These are phyloP conservation scores for Protaetia brevitarsis DNA, from an alignment of 1,140 invertebrate species.

Conservation along the genomic window DNA sequence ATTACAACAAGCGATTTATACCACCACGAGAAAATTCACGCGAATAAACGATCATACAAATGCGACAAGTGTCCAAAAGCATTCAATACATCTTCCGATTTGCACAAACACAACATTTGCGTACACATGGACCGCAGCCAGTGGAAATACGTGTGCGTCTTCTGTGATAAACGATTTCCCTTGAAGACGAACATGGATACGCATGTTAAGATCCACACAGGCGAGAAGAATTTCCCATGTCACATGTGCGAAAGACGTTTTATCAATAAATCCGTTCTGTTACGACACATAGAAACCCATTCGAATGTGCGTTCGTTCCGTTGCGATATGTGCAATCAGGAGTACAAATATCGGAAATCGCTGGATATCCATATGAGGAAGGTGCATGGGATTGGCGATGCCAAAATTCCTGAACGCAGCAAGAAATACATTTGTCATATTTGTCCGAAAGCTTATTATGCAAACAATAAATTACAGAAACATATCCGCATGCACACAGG, in stretches of 20 bases:
- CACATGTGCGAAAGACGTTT: constrained; percentile 40
- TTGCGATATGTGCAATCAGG: constrained; percentile 31
- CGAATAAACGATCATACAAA: constrained; percentile 38
- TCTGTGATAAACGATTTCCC: constrained; percentile 35
- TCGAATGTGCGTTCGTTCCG: constrained; percentile 34
- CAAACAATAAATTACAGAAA: constrained; percentile 38
- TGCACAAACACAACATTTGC: constrained; percentile 41
- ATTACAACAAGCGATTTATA: constrained; percentile 40
- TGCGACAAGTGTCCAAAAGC: constrained; percentile 38
- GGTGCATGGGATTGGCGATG: constrained; percentile 35
- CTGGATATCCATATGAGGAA: constrained; percentile 37
- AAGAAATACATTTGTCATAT: constrained; percentile 38
- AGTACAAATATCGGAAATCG: constrained; percentile 40
- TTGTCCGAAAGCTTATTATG: constrained; percentile 36
- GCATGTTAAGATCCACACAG: constrained; percentile 42
- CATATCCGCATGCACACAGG: constrained; percentile 34
- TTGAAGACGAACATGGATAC: constrained; percentile 40
- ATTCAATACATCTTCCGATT: constrained; percentile 41
- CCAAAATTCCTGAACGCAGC: constrained; percentile 30
- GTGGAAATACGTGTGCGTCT: constrained; percentile 39
- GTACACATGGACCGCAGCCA: constrained; percentile 35
- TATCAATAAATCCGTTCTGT: constrained; percentile 34
- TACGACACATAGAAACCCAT: constrained; percentile 37
- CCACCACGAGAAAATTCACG: constrained; percentile 41
- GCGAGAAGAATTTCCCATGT: constrained; percentile 43